Percentiles rank a stretch among this genome's conserved stretches.
These are phyloP conservation scores for Drosophila melanocephala DNA, from an alignment of 2,888 invertebrate genomes.

Conservation along the genomic window DNA sequence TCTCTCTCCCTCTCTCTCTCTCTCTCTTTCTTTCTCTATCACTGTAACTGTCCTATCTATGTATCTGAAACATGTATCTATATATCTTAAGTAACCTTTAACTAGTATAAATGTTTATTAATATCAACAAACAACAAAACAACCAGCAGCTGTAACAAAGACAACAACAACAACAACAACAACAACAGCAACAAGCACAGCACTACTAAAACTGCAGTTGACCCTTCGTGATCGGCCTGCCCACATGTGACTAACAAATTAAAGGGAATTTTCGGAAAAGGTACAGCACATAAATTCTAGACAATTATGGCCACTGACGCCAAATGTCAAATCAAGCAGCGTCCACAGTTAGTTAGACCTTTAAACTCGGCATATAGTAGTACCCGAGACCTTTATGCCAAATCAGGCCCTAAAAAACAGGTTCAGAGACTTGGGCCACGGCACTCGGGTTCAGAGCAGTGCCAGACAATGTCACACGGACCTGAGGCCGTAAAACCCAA, in stretches of 20 bases:
- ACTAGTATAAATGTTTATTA: slow-evolving; percentile 67
- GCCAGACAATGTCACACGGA: slow-evolving; percentile 76
- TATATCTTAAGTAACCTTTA: slow-evolving; percentile 59
- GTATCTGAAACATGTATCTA: slow-evolving; percentile 17
- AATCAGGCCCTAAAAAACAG: slow-evolving; percentile 78
- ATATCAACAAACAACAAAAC: slow-evolving; percentile 60
- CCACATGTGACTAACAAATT: slow-evolving; percentile 70
- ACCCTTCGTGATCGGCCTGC: slow-evolving; percentile 39
- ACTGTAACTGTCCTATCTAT: slow-evolving; percentile 28
- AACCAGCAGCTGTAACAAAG: not conserved
- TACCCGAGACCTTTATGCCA: slow-evolving; percentile 60
- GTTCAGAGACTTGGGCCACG: slow-evolving; percentile 56
- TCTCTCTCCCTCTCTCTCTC: slow-evolving; percentile 23
- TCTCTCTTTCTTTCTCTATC: slow-evolving; percentile 27
- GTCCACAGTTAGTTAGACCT: slow-evolving; percentile 80
- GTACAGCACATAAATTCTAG: slow-evolving; percentile 80
- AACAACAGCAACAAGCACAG: slow-evolving; percentile 36
- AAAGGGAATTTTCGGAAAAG: slow-evolving; percentile 69
- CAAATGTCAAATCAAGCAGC: slow-evolving; percentile 80
- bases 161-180: slow-evolving; percentile 19
- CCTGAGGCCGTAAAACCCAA: slow-evolving; percentile 60
- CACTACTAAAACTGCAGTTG: slow-evolving; percentile 69
- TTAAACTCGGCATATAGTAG: slow-evolving; percentile 55
- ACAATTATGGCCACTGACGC: slow-evolving; percentile 81
- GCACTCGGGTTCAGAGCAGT: slow-evolving; percentile 42